Evolutionary conservation across 2,113 vertebrate genomes (phyloP).

Genomic region (Mionectes macconnelli): DNA sequence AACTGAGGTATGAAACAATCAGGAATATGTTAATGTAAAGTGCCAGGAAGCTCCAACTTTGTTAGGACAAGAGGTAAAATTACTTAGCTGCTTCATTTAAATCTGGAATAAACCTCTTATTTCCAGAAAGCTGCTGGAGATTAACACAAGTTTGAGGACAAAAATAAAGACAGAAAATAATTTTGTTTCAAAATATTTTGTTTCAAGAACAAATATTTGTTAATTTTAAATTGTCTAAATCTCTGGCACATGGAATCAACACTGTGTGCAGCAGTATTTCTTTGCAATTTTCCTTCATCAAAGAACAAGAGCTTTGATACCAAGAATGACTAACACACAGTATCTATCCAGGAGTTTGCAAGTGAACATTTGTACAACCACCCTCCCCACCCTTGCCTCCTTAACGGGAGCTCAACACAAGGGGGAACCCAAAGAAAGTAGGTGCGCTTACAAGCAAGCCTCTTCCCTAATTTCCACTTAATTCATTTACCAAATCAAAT

Average conservation of each 20-base stretch:
- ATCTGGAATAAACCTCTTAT: not conserved
- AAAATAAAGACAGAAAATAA: not conserved
- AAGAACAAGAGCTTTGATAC: not conserved
- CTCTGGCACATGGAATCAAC: not conserved
- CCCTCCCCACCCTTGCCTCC: not conserved
- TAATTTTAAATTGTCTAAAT: not conserved
- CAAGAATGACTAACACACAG: not conserved
- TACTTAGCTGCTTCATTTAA: not conserved
- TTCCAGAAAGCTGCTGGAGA: not conserved
- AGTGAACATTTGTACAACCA: not conserved
- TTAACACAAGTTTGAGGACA: not conserved
- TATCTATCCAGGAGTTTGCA: not conserved
- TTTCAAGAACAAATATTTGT: not conserved
- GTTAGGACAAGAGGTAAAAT: not conserved
- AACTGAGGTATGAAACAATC: not conserved
- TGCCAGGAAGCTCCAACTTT: not conserved
- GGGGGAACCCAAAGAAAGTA: not conserved
- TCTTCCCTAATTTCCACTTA: slow-evolving; percentile 3
- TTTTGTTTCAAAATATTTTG: not conserved
- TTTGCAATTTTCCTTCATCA: not conserved
- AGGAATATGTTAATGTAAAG: not conserved
- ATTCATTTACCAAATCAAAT: slow-evolving; percentile 39
- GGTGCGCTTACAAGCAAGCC: not conserved
- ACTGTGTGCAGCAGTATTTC: not conserved
- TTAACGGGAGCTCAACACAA: not conserved